These are phyloP conservation scores for Pteruthius melanotis DNA, from an alignment of 2,113 vertebrate species.

Conservation along the genomic window DNA sequence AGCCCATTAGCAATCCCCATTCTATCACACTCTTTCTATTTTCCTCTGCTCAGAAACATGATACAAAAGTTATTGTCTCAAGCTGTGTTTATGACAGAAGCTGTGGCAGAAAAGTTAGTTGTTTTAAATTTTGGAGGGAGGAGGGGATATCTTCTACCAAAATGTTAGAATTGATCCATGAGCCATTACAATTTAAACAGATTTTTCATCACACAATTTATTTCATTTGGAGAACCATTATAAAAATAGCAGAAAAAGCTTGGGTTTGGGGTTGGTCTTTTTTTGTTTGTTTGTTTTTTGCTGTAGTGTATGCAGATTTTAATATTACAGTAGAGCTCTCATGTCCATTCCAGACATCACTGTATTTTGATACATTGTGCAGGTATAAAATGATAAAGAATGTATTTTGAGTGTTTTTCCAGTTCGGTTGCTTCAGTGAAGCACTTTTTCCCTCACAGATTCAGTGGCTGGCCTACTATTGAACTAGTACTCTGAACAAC, in stretches of 20 bases:
- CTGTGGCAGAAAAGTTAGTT: background rate
- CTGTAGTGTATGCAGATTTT: background rate
- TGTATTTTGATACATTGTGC: background rate
- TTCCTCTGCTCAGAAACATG: background rate
- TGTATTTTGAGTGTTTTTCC: background rate
- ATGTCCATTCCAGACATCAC: background rate
- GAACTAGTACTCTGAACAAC: background rate
- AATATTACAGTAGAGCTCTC: background rate
- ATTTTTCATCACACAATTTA: background rate
- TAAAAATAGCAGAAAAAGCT: background rate
- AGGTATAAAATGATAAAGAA: background rate
- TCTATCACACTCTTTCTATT: background rate
- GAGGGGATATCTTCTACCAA: background rate
- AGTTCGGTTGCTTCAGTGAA: background rate
- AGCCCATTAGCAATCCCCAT: background rate
- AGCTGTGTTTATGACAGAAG: background rate
- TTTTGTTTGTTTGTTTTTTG: background rate
- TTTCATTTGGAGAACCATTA: background rate
- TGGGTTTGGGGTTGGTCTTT: background rate
- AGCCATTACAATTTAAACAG: background rate
- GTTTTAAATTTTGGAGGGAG: background rate
- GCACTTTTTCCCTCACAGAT: background rate
- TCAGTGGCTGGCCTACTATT: background rate
- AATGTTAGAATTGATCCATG: background rate
- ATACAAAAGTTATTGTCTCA: background rate